Evolutionary conservation across 2,888 invertebrate species (phyloP), one percentile per base, ranked within the genome.

Genomic region (Cryptosula pallasiana): DNA sequence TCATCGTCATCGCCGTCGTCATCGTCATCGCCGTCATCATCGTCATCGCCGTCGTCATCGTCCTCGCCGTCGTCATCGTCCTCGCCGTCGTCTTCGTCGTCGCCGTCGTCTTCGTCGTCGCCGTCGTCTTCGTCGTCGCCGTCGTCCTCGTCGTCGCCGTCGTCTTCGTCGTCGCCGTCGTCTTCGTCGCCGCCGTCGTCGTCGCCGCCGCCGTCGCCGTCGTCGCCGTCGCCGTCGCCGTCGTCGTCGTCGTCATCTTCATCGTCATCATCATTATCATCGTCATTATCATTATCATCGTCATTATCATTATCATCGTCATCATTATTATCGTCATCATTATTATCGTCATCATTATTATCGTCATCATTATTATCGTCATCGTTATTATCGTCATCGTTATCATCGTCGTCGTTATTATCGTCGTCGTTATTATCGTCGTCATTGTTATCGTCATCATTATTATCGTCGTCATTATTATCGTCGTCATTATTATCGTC

Each of bases 331-430:
- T 71, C 69, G 27, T 71, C 69, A 27, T 58, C 69, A 35, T 71
- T 23, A 27, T 71, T 23, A 35, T 71, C 69, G 69, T 58, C 69
- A 35, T 71, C 69, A 27, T 58, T 23, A 35, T 71, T 23, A n/a
- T 58, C 69, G 27, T 71, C 69, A 27, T 71, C 69, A 35, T 71
- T 23, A 35, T 71, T 23, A 35, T 71, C 69, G 69, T 71, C 69
- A 35, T 71, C 69, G 69, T 71, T 25, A 27, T 71, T 23, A 27
- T 71, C 69, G n/a, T 71, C 69, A 27, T 71, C 69, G n/a, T 71
- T 23, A 27, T 71, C 69, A 35, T 71, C 69, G n/a, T n/a, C n/a
- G n/a, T n/a, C n/a, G n/a, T n/a, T n/a, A n/a, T n/a, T n/a, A n/a
- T n/a, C n/a, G n/a, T n/a, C n/a, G n/a, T n/a, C n/a, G n/a, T n/a